Evolutionary conservation across 2,888 invertebrate genomes (phyloP).

Genomic region (Nasonia oneida): DNA sequence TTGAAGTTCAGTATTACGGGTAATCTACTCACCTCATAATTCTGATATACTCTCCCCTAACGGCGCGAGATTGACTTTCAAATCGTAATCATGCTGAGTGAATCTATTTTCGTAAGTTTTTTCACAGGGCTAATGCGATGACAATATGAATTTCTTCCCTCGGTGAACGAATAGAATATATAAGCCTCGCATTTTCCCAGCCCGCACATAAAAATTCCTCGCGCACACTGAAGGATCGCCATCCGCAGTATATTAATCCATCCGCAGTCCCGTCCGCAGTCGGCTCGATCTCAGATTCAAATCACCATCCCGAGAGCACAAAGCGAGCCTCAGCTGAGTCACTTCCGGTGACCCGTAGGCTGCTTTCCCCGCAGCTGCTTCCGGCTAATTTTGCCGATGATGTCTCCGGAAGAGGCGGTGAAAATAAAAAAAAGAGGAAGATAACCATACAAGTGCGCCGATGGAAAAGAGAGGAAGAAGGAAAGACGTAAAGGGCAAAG

Average conservation of each 20-base stretch:
- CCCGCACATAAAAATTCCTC: neutral
- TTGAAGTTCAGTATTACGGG: neutral
- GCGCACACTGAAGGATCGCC: neutral
- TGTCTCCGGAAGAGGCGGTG: conserved; percentile 20
- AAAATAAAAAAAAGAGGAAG: neutral
- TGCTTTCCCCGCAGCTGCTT: neutral
- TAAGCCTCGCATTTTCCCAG: neutral
- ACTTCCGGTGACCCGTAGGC: conserved; percentile 52
- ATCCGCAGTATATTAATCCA: neutral
- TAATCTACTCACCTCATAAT: conserved; percentile 2
- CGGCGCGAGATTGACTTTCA: neutral
- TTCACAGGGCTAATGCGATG: too few relatives aligned
- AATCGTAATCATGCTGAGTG: neutral
- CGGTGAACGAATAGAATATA: too few relatives aligned
- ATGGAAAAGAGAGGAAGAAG: neutral
- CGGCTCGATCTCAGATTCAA: conserved; percentile 37
- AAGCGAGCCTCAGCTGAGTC: conserved; percentile 38
- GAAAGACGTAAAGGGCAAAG: neutral
- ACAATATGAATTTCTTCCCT: too few relatives aligned
- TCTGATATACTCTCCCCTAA: neutral
- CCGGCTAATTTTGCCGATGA: conserved; percentile 34
- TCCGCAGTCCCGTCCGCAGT: neutral
- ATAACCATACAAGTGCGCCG: neutral
- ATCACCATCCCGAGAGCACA: conserved; percentile 24
- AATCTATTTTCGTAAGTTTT: neutral